A percentile compares a stretch with the other conserved stretches of the same genome.
Conservation (phyloP, 2,113 vertebrate species). For the zebrafish (Danio rerio) region DNA sequence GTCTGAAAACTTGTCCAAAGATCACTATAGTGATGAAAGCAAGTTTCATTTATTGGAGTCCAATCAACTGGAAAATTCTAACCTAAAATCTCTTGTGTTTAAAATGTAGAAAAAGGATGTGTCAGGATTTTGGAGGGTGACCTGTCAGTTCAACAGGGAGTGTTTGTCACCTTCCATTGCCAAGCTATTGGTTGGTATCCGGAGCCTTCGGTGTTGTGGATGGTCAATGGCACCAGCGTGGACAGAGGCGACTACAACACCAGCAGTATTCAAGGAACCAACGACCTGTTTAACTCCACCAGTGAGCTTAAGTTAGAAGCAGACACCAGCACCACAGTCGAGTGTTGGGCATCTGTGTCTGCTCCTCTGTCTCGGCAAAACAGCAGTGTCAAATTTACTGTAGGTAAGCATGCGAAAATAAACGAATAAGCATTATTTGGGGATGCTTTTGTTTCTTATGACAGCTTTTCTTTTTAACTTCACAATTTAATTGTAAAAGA, state of each 20-base stretch:
- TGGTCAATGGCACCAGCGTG: conserved; percentile 67
- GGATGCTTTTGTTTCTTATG: too few relatives aligned
- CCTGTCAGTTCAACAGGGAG: conserved; percentile 70
- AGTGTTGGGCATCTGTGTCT: conserved; percentile 81
- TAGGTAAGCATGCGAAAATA: conserved; percentile 63
- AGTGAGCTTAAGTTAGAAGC: conserved; percentile 79
- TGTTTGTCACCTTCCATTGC: conserved; percentile 77
- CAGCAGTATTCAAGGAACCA: conserved; percentile 61
- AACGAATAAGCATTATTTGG: neutral
- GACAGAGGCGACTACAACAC: conserved; percentile 68
- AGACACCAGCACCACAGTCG: conserved; percentile 70
- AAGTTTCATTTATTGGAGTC: neutral
- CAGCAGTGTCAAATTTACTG: conserved; percentile 72
- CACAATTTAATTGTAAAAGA: too few relatives aligned
- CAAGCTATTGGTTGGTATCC: conserved; percentile 82
- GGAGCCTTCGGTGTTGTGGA: conserved; percentile 80
- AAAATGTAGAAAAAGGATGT: conserved; percentile 79
- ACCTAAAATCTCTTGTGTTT: neutral
- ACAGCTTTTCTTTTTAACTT: too few relatives aligned
- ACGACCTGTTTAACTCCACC: conserved; percentile 67
- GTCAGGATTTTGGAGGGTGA: conserved; percentile 74
- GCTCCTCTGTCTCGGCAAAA: conserved; percentile 71
- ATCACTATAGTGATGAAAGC: too few relatives aligned
- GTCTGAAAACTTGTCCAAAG: too few relatives aligned
- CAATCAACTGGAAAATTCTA: neutral